These are phyloP conservation scores for Sturnira hondurensis DNA, from an alignment of 2,113 vertebrate species.

Conservation along the genomic window DNA sequence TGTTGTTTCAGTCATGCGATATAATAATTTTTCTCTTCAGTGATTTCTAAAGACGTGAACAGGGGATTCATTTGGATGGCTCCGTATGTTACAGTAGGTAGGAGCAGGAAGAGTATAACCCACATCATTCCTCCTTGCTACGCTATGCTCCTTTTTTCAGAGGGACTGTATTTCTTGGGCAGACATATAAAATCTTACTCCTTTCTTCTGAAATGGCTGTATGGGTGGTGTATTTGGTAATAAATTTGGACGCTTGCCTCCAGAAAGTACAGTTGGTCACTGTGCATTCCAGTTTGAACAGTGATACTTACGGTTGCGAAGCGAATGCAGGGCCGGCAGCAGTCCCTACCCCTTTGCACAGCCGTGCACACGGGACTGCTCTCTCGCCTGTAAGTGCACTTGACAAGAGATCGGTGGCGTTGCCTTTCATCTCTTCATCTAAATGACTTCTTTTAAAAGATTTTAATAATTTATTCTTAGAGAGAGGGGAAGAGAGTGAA, in stretches of 20 bases:
- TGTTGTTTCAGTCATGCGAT: not conserved
- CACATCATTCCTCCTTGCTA: not conserved
- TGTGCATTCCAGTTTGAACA: not conserved
- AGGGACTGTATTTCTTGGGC: not conserved
- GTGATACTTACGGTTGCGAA: not conserved
- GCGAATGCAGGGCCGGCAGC: not conserved
- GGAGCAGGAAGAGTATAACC: not conserved
- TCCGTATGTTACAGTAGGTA: not conserved
- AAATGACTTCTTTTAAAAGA: not conserved
- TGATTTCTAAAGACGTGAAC: not conserved
- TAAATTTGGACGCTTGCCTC: not conserved
- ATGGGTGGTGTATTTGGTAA: conserved; percentile 6
- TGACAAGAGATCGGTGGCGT: not conserved
- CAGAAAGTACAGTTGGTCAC: not conserved
- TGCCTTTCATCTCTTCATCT: not conserved
- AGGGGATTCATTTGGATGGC: not conserved
- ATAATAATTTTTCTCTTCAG: not conserved
- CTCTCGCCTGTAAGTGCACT: not conserved
- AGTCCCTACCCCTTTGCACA: not conserved
- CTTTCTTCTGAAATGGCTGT: conserved; percentile 24
- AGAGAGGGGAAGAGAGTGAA: too few species aligned
- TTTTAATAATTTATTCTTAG: too few species aligned
- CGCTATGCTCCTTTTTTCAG: not conserved
- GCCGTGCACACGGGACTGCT: not conserved
- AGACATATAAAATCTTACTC: not conserved